Evolutionary conservation across 2,113 vertebrate species (phyloP), one percentile per base, ranked within the genome.

Genomic region (Todiramphus chloris): DNA sequence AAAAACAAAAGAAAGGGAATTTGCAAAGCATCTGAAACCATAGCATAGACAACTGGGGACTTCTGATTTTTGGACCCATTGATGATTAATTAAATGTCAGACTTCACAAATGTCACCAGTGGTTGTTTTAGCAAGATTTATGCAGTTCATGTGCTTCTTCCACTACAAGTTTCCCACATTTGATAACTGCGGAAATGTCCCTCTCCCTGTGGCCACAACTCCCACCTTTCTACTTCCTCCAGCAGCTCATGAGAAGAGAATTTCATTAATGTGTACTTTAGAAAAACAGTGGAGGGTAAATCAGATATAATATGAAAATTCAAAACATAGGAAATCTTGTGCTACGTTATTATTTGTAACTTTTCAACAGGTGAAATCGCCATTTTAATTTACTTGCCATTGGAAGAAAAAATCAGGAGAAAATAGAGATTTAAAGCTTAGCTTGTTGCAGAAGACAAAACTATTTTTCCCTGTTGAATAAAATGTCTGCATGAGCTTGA

Each of bases 71-170:
- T 90, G 41, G 59, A 17, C 39, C 23, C 59, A 83, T n/a, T 73
- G 44, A 83, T 90, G 76, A 64, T 67, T 94, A 91, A 74, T 82
- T 92, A 76, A 69, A 89, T 76, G 78, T 89, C 87, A 93, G 44
- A 43, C 28, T 83, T 97, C 53, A 89, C 7, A 77, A 70, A 88
- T 83, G 46, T 78, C 68, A 81, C 56, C 90, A 83, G 74, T 30
- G 41, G 37, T 43, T 19, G 56, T 78, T 90, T 93, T 86, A 95
- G 51, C 59, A 89, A 95, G 68, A 75, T 60, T 70, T 31, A 83
- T 0, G 6, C 6, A 81, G 53, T 86, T 90, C 31, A 30, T 63
- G 41, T 48, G 44, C n/a, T 83, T 55, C 59, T 83, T 89, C 79
- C n/a, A 55, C 50, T 92, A 39, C 43, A 53, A 70, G 31, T 83